These are phyloP conservation scores for Lemur catta DNA, from an alignment of 2,797 vertebrate genomes.

Conservation along the genomic window DNA sequence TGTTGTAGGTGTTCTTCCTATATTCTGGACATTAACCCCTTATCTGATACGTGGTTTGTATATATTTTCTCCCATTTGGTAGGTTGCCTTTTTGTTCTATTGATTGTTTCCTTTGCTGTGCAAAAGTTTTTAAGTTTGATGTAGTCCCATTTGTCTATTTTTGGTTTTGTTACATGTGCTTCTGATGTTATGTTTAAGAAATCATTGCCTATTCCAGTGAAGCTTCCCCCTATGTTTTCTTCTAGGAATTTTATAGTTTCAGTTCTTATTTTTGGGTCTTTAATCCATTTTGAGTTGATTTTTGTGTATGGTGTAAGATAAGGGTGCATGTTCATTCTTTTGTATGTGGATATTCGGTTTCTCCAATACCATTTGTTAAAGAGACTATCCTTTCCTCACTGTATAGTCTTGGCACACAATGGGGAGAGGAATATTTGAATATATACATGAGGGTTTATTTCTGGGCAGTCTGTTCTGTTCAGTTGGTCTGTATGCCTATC, in stretches of 20 bases:
- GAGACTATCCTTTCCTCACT: neutral
- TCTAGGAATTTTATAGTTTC: neutral
- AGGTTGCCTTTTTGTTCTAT: too few species aligned
- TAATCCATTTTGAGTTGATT: neutral
- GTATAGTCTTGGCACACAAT: neutral
- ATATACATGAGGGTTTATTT: neutral
- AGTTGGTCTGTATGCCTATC: too few species aligned
- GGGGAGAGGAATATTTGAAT: neutral
- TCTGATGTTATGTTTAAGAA: neutral
- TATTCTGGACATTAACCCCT: too few species aligned
- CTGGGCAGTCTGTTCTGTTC: neutral
- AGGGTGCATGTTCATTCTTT: neutral
- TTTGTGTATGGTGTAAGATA: neutral
- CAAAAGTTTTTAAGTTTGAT: neutral
- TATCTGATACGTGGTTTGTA: too few species aligned
- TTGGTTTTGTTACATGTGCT: neutral
- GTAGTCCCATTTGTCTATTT: neutral
- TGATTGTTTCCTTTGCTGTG: neutral
- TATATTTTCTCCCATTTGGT: too few species aligned
- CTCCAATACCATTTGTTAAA: too few species aligned
- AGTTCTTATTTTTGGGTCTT: neutral
- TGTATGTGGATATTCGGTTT: neutral
- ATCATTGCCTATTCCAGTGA: neutral
- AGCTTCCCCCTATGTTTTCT: neutral
- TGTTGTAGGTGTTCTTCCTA: too few species aligned